A percentile compares a stretch with the other conserved stretches of the same genome.
phyloP scores from a whole-genome alignment of 64 coral and sea anemone genomes.

The Pachyseris speciosa region DNA sequence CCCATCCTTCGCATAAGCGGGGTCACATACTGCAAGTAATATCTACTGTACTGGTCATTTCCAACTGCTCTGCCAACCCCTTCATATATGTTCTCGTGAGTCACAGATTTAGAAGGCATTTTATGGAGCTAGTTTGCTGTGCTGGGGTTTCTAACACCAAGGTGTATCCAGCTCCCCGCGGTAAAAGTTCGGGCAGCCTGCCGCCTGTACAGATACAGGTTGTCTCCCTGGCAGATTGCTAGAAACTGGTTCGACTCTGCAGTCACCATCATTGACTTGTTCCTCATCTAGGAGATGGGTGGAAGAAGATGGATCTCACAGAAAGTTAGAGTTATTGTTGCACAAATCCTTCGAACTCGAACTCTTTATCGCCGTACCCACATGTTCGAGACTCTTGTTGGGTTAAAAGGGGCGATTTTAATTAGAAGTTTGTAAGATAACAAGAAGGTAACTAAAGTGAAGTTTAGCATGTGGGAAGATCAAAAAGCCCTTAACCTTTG shows the following conservation, averaged over 20 bases:
- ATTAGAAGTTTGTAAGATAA: too few relatives aligned
- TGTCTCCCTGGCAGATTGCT: not conserved
- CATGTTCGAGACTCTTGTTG: too few relatives aligned
- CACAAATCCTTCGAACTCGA: too few relatives aligned
- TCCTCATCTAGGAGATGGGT: not conserved
- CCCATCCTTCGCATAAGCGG: not conserved
- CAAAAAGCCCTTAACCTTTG: too few relatives aligned
- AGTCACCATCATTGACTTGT: not conserved
- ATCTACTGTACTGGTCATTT: not conserved
- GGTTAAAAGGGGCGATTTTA: too few relatives aligned
- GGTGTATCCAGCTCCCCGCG: not conserved
- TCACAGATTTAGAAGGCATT: constrained; percentile 15
- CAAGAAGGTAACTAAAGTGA: too few relatives aligned
- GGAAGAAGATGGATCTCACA: too few relatives aligned
- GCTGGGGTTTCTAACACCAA: not conserved
- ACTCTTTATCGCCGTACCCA: too few relatives aligned
- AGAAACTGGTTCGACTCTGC: not conserved
- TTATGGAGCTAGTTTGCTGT: constrained; percentile 10
- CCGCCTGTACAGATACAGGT: not conserved
- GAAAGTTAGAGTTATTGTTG: too few relatives aligned
- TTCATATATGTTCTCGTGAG: constrained; percentile 37
- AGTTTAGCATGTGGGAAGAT: too few relatives aligned
- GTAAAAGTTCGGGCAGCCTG: not conserved
- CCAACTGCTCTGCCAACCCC: constrained; percentile 26
- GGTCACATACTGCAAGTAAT: not conserved